These are phyloP conservation scores for Rhogogaster chlorosoma DNA, from an alignment of 2,888 invertebrate genomes.

Conservation along the genomic window DNA sequence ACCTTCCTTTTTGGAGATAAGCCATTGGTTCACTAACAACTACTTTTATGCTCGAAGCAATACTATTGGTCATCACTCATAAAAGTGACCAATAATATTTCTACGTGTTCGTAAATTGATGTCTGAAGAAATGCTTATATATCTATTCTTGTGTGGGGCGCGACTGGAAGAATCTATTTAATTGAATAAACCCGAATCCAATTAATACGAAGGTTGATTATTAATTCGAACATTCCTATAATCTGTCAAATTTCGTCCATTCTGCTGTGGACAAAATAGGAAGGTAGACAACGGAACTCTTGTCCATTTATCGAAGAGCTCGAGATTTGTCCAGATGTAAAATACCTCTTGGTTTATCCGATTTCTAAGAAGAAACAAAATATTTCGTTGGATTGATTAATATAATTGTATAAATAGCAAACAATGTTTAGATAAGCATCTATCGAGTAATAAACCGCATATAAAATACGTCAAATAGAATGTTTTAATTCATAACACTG, in stretches of 20 bases:
- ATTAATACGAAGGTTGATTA: neutral
- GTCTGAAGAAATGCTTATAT: neutral
- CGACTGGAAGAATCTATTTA: neutral
- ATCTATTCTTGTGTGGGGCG: neutral
- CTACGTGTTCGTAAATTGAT: neutral
- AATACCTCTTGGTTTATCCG: constrained; percentile 20
- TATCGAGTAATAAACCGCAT: neutral
- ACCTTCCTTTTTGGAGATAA: too few species aligned
- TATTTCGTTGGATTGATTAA: neutral
- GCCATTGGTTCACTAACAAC: too few species aligned
- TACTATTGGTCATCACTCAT: too few species aligned
- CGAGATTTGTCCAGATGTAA: constrained; percentile 4
- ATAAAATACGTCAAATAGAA: neutral
- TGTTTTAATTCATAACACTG: neutral
- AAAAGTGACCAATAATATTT: neutral
- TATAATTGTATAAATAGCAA: neutral
- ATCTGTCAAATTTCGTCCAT: neutral
- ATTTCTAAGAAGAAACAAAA: neutral
- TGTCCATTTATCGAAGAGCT: neutral
- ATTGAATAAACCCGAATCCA: neutral
- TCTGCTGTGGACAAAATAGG: neutral
- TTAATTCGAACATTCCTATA: neutral
- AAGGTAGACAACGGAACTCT: neutral
- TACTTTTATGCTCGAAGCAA: too few species aligned
- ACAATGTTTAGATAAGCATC: neutral